Conservation (phyloP, 2,888 invertebrate genomes). For the Phlogophora meticulosa region DNA sequence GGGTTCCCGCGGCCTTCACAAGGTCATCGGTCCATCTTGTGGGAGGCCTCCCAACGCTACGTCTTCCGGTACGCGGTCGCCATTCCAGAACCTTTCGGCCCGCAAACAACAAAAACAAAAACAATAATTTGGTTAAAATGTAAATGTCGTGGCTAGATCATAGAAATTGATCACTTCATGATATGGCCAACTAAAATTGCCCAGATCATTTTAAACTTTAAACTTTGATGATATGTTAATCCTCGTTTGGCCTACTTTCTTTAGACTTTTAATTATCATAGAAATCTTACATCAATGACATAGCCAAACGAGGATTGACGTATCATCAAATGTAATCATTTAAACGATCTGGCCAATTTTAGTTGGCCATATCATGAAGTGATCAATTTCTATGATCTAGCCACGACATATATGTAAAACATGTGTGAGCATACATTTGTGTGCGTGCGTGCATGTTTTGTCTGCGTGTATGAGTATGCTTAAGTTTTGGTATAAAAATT, state of each 20-base stretch:
- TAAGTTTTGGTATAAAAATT: slow-evolving; percentile 17
- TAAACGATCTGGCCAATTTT: slow-evolving; percentile 12
- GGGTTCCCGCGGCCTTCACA: too few species aligned
- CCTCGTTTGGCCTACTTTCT: slow-evolving; percentile 6
- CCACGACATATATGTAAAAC: slow-evolving; percentile 17
- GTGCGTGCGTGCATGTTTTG: slow-evolving; percentile 13
- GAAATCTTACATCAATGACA: slow-evolving; percentile 8
- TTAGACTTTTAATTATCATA: slow-evolving; percentile 3
- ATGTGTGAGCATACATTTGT: slow-evolving; percentile 12
- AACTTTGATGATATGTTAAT: slow-evolving; percentile 1
- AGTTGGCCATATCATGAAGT: too few species aligned
- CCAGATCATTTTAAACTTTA: slow-evolving; percentile 5
- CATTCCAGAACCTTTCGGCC: too few species aligned
- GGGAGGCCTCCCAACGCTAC: too few species aligned
- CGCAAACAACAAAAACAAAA: background rate
- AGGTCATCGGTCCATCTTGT: slow-evolving; percentile 3
- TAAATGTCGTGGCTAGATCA: too few species aligned
- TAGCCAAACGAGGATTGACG: slow-evolving; percentile 3
- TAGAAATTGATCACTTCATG: too few species aligned
- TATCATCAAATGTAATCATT: slow-evolving; percentile 8
- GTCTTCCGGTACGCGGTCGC: too few species aligned
- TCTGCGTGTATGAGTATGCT: slow-evolving; percentile 17
- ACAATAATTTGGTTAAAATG: slow-evolving; percentile 10
- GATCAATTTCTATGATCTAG: too few species aligned
- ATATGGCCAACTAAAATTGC: too few species aligned